Base-by-base conservation (phyloP, 2,888 invertebrate species). In the Melipona bicolor region DNA sequence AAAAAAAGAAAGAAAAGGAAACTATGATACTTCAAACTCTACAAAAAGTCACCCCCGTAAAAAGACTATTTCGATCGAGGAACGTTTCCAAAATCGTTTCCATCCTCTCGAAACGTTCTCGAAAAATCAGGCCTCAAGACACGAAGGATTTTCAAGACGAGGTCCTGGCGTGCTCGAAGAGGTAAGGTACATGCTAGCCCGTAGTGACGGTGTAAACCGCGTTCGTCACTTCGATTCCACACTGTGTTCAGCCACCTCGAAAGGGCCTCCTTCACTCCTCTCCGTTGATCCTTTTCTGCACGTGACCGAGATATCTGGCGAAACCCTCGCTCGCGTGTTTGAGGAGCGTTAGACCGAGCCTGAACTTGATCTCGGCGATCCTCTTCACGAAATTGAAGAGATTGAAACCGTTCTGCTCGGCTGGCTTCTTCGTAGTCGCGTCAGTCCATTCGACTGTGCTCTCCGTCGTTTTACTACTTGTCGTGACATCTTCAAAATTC, bases 261-360 rank as follows among this genome's bases (percentile, higher is more conserved):
- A 21, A 32, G 17, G n/a, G 52, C 17, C 2, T 70, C 2, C 43
- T 59, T 91, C 84, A 93, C 78, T 93, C 92, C 69, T 93, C 94
- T 13, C 94, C 94, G 76, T 94, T 94, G 74, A 94, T 91, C 81
- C 92, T 92, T 85, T 94, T 94, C 85, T 97, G 96, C 85, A 97
- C 96, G 88, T 95, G 95, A 75, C 96, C 95, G 64, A 97, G 94
- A 92, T 97, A 97, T 90, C 95, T 96, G 52, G 96, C 96, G 71
- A 97, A 95, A 9, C 96, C 96, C 75, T 96, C 96, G 17, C 97
- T 96, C 4, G 97, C 96, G 79, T 96, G 96, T 91, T 96, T 96
- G 24, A 97, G 93, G 83, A 97, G 95, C 79, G 96, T 96, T 76
- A 97, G 92, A 0, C 97, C 97, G 68, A 97, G 93, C 90, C 96